Evolutionary conservation across 2,888 invertebrate species (phyloP).

Genomic region (Elmis aenea): DNA sequence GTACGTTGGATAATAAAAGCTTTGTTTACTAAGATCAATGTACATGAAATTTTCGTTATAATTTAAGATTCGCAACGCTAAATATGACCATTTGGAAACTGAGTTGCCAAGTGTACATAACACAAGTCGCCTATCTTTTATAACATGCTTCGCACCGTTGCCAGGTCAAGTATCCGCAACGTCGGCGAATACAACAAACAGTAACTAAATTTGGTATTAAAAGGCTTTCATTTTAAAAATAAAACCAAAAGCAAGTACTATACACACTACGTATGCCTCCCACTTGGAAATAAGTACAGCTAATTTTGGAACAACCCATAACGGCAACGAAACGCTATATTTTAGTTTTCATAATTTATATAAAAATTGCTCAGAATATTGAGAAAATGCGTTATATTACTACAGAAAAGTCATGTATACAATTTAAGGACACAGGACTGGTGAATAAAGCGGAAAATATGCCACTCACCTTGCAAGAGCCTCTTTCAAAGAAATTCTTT

Average conservation of each 20-base stretch:
- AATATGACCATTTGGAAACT: no score
- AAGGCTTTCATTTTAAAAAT: conserved; percentile 22
- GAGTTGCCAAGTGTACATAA: conserved; percentile 30
- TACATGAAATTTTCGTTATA: no score
- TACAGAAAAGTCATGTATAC: no score
- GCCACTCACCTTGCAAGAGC: conserved; percentile 46
- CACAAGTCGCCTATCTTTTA: conserved; percentile 34
- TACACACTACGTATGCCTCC: conserved; percentile 30
- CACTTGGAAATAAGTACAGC: conserved; percentile 36
- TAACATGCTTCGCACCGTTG: conserved; percentile 46
- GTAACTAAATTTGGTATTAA: conserved; percentile 42
- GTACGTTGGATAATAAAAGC: no score
- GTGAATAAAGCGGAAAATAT: conserved; percentile 39
- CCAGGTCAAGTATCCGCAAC: conserved; percentile 47
- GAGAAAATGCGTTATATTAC: no score
- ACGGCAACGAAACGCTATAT: conserved; percentile 11
- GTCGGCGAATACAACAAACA: conserved; percentile 46
- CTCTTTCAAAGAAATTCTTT: conserved; percentile 33
- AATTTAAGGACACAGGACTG: no score
- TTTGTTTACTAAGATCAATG: no score
- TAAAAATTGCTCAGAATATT: no score
- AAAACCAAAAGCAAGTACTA: conserved; percentile 10
- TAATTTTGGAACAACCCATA: conserved; percentile 40
- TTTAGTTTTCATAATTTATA: no score
- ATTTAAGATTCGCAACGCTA: no score